Conservation (phyloP, 2,797 vertebrate species). For the Choloepus didactylus region DNA sequence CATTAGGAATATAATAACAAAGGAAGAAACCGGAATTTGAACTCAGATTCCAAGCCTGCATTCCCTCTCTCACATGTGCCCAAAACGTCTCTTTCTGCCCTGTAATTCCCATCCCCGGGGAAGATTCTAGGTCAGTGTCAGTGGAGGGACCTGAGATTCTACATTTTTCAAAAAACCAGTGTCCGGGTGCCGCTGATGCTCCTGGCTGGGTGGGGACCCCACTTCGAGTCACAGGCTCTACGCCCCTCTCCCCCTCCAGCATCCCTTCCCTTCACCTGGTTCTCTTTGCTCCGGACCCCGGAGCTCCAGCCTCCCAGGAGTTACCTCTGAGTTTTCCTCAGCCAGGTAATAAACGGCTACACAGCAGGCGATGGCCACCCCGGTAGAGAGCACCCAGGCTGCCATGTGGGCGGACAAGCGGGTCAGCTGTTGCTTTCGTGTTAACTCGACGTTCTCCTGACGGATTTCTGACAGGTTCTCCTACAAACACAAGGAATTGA, state of each 20-base stretch:
- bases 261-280: not conserved
- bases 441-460: slow-evolving; percentile 83
- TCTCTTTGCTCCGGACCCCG: not conserved
- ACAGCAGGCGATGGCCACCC: slow-evolving; percentile 89
- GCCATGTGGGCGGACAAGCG: slow-evolving; percentile 87
- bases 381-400: slow-evolving; percentile 91
- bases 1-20: not conserved
- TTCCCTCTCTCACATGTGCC: not conserved
- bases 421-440: slow-evolving; percentile 85
- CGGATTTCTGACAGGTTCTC: slow-evolving; percentile 92
- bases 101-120: not conserved
- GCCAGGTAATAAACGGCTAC: slow-evolving; percentile 91
- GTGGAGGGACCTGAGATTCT: not conserved
- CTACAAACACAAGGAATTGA: slow-evolving; percentile 85
- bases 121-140: not conserved
- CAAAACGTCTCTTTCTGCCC: not conserved
- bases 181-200: not conserved
- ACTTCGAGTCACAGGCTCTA: not conserved
- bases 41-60: not conserved
- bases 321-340: slow-evolving; percentile 86
- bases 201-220: fast-evolving
- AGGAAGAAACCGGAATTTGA: not conserved
- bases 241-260: fast-evolving
- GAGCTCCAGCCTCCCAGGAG: not conserved
- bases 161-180: not conserved